Conservation (phyloP, 1,140 invertebrate species). For the Bactericera cockerelli region DNA sequence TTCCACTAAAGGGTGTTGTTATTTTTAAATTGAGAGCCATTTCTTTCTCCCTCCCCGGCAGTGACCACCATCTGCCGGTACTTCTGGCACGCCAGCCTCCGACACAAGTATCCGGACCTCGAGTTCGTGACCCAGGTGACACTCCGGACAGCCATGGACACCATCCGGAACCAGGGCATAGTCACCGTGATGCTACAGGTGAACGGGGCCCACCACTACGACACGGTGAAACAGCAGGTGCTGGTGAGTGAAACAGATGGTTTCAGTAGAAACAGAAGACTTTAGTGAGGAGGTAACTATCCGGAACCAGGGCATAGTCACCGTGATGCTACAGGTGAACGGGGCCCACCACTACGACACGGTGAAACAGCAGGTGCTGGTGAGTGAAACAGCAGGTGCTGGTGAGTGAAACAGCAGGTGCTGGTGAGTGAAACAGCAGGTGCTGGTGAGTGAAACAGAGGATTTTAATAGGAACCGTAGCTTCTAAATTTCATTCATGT, state of each 20-base stretch:
- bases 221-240: slow-evolving; percentile 19
- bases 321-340: slow-evolving; percentile 43
- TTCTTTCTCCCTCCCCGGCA: too few species aligned
- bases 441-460: not conserved
- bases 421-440: not conserved
- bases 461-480: too few species aligned
- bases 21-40: too few species aligned
- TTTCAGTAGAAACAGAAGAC: too few species aligned
- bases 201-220: slow-evolving; percentile 31
- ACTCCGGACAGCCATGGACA: slow-evolving; percentile 46
- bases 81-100: slow-evolving; percentile 31
- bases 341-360: slow-evolving; percentile 27
- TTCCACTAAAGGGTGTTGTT: too few species aligned
- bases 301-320: slow-evolving; percentile 49
- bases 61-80: slow-evolving; percentile 20
- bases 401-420: not conserved
- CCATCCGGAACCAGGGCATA: slow-evolving; percentile 48
- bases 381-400: not conserved
- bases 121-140: slow-evolving; percentile 46
- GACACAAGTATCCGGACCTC: slow-evolving; percentile 37
- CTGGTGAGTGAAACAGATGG: slow-evolving; percentile 14
- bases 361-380: slow-evolving; percentile 20
- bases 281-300: too few species aligned
- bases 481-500: too few species aligned
- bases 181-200: slow-evolving; percentile 45